phyloP scores from a whole-genome alignment of 2,888 invertebrate species.

The Dascillus cervinus region DNA sequence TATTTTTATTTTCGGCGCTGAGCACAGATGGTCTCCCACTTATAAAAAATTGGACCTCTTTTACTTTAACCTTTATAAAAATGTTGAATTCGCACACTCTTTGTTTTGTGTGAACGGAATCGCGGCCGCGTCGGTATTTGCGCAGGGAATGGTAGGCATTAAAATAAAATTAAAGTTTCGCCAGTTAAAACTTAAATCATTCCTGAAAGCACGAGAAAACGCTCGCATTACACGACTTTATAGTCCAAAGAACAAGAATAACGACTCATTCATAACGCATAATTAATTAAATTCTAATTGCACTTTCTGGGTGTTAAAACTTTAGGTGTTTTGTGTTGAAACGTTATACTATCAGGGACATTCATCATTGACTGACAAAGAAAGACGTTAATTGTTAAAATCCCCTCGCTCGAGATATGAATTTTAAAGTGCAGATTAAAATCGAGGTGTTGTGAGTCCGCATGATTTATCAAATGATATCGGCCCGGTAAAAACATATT shows the following conservation, averaged over 20 bases:
- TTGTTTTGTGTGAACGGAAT: no score
- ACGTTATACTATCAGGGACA: conserved; percentile 38
- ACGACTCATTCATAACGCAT: conserved; percentile 38
- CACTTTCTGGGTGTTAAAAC: conserved; percentile 38
- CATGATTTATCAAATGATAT: background rate
- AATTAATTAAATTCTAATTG: conserved; percentile 46
- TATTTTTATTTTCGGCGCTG: no score
- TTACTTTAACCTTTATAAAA: no score
- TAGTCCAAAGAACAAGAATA: conserved; percentile 20
- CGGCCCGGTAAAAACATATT: conserved; percentile 17
- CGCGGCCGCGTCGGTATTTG: no score
- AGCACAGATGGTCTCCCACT: no score
- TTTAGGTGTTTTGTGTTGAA: conserved; percentile 38
- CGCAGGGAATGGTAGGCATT: no score
- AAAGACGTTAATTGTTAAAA: conserved; percentile 38
- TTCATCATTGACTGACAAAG: conserved; percentile 44
- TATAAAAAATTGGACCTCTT: no score
- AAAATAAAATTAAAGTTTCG: no score
- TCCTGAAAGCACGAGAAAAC: conserved; percentile 17
- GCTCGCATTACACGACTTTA: conserved; percentile 18
- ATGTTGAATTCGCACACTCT: no score
- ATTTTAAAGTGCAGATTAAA: conserved; percentile 11
- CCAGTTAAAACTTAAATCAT: conserved; percentile 27
- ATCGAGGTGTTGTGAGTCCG: conserved; percentile 2
- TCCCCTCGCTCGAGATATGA: conserved; percentile 13